Evolutionary conservation across 64 coral and sea anemone genomes (phyloP).

Genomic region (Porites australiensis): DNA sequence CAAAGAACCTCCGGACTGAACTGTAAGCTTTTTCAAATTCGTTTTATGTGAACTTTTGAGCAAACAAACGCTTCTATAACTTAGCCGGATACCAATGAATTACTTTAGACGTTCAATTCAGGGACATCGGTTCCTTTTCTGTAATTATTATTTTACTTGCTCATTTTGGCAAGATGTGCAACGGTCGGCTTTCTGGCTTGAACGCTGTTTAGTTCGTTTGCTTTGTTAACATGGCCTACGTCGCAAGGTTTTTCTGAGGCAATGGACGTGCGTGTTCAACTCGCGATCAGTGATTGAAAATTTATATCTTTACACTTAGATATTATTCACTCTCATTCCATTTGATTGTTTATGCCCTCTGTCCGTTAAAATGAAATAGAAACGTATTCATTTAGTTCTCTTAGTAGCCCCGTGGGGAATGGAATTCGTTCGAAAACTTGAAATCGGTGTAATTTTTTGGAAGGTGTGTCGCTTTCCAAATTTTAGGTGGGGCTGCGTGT

Average conservation of each 20-base stretch:
- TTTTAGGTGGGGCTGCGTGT: slow-evolving; percentile 67
- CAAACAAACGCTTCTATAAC: slow-evolving; percentile 60
- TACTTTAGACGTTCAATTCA: slow-evolving; percentile 49
- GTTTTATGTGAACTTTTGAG: slow-evolving; percentile 83
- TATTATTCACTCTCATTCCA: slow-evolving; percentile 29
- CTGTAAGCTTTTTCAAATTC: slow-evolving; percentile 89
- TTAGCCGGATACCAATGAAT: slow-evolving; percentile 44
- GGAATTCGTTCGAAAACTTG: slow-evolving; percentile 37
- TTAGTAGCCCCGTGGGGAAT: slow-evolving; percentile 36
- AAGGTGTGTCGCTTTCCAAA: slow-evolving; percentile 67
- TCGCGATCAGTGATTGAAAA: slow-evolving; percentile 21
- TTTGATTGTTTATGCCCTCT: neutral
- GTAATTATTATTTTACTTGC: slow-evolving; percentile 53
- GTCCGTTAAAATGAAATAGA: slow-evolving; percentile 6
- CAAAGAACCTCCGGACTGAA: slow-evolving; percentile 80
- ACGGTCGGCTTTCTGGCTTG: neutral
- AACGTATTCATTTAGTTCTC: slow-evolving; percentile 3
- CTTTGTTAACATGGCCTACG: slow-evolving; percentile 19
- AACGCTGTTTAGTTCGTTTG: neutral
- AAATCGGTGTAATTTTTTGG: slow-evolving; percentile 52
- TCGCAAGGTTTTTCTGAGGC: neutral
- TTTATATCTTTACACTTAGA: slow-evolving; percentile 7
- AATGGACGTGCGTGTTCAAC: neutral
- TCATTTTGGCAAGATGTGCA: slow-evolving; percentile 26
- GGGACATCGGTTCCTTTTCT: slow-evolving; percentile 22